Evolutionary conservation across 1,140 invertebrate genomes (phyloP).

Genomic region (Mya arenaria): DNA sequence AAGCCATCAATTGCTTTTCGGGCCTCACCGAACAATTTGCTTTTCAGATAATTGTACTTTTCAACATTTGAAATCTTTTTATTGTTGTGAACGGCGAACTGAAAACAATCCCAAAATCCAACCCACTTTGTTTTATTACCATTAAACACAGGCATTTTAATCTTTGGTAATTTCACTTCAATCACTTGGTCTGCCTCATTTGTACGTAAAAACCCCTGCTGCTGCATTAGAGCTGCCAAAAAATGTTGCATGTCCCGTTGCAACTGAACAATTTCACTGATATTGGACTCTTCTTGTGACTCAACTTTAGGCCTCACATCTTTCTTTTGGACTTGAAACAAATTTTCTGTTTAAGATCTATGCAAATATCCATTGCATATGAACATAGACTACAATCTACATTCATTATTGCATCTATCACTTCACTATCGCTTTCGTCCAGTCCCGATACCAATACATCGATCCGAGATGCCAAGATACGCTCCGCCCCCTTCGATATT

Average conservation of each 20-base stretch:
- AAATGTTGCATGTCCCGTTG: background rate
- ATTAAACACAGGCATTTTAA: background rate
- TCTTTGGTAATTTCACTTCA: background rate
- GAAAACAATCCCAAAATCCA: background rate
- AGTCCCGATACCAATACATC: background rate
- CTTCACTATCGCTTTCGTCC: background rate
- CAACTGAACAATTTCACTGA: background rate
- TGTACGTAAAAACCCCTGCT: background rate
- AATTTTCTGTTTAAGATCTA: background rate
- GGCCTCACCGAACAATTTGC: background rate
- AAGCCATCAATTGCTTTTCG: background rate
- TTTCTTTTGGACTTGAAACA: background rate
- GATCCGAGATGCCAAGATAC: no score
- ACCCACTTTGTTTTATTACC: background rate
- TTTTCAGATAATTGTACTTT: background rate
- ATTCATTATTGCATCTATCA: background rate
- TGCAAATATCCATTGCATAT: background rate
- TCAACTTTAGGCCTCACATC: background rate
- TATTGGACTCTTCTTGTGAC: background rate
- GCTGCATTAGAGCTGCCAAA: background rate
- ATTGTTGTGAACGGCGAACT: background rate
- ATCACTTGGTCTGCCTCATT: background rate
- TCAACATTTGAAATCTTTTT: background rate
- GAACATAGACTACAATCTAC: background rate
- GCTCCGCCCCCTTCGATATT: no score